These are phyloP conservation scores for Dasysyrphus albostriatus DNA, from an alignment of 2,888 invertebrate species.

Conservation along the genomic window DNA sequence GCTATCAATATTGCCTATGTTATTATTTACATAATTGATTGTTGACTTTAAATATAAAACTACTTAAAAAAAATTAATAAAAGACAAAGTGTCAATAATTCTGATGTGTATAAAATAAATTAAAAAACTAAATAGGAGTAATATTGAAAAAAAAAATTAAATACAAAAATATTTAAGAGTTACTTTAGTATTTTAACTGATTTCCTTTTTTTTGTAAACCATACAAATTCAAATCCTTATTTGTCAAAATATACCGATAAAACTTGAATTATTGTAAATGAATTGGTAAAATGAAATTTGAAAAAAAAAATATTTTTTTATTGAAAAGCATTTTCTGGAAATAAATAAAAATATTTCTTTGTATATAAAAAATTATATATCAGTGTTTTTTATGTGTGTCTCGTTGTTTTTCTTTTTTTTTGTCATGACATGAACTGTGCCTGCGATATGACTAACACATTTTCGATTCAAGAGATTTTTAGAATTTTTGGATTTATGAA, in stretches of 20 bases:
- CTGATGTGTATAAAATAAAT: conserved; percentile 15
- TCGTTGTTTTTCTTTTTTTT: background rate
- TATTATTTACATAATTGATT: background rate
- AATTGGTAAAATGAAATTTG: background rate
- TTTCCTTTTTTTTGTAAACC: background rate
- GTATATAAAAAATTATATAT: conserved; percentile 1
- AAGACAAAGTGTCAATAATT: conserved; percentile 23
- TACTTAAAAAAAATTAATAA: conserved; percentile 24
- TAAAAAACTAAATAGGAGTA: background rate
- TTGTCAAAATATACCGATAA: background rate
- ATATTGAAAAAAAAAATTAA: background rate
- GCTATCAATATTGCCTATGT: conserved; percentile 20
- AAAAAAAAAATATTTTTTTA: background rate
- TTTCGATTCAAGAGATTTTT: background rate
- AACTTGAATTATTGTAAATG: background rate
- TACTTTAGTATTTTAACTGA: background rate
- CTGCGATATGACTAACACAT: background rate
- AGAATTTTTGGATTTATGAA: background rate
- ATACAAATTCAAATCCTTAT: background rate
- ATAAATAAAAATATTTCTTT: background rate
- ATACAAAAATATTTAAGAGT: background rate
- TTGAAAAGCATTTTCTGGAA: conserved; percentile 4
- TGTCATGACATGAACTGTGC: background rate
- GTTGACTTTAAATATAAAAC: conserved; percentile 7
- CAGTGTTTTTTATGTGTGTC: background rate